Percentiles rank a stretch among this genome's conserved stretches.
Conservation (phyloP, 2,113 vertebrate species). For the Ceyx cyanopectus region DNA sequence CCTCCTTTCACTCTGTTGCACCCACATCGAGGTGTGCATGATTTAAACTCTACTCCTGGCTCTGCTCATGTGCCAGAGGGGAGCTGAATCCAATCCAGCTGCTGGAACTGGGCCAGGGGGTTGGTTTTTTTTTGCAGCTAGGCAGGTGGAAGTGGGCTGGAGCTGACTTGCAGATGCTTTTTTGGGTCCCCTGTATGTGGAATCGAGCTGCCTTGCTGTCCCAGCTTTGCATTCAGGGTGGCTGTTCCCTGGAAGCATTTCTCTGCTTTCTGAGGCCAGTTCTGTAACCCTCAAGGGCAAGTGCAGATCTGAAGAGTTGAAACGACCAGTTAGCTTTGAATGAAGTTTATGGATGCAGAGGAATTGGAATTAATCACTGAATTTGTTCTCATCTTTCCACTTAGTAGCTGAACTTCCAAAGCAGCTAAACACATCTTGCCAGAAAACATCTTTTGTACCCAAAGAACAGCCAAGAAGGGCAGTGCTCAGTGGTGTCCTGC, state of each 20-base stretch:
- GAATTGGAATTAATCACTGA: not conserved
- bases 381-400: not conserved
- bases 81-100: constrained; percentile 21
- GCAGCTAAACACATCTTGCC: not conserved
- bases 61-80: not conserved
- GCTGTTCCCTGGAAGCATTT: not conserved
- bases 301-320: not conserved
- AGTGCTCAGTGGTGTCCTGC: not conserved
- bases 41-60: not conserved
- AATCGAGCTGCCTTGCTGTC: not conserved
- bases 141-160: constrained; percentile 29
- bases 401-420: not conserved
- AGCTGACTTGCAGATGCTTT: constrained; percentile 26
- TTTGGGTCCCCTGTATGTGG: not conserved
- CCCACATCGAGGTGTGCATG: not conserved
- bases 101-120: not conserved
- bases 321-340: not conserved
- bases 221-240: not conserved
- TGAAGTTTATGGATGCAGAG: not conserved
- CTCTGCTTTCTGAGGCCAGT: not conserved
- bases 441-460: not conserved
- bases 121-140: not conserved
- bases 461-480: not conserved
- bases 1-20: not conserved
- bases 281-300: not conserved